These are phyloP conservation scores for Drosophila mimetica DNA, from an alignment of 2,888 invertebrate species.

Conservation along the genomic window DNA sequence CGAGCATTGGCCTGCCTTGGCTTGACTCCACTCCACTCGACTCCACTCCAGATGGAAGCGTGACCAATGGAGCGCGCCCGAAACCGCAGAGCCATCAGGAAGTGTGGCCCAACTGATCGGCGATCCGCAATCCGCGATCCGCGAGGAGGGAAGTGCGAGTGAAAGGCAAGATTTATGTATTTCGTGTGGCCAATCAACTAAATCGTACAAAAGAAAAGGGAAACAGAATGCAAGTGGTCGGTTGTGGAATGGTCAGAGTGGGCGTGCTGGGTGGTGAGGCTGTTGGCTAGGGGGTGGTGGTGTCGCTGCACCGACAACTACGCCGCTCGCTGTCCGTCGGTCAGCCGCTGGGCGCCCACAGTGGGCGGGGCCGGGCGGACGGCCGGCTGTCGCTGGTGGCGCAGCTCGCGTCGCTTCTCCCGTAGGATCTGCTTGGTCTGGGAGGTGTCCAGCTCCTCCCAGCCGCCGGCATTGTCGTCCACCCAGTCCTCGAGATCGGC, in stretches of 20 bases:
- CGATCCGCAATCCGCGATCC: constrained; percentile 13
- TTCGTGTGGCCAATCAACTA: constrained; percentile 57
- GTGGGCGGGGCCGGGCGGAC: constrained; percentile 43
- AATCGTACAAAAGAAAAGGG: constrained; percentile 38
- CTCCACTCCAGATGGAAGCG: constrained; percentile 8
- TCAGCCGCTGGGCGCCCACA: constrained; percentile 68
- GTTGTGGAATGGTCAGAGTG: constrained; percentile 15
- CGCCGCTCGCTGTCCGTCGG: constrained; percentile 62
- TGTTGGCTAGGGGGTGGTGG: neutral
- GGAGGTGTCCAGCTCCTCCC: constrained; percentile 85
- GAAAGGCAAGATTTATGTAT: constrained; percentile 54
- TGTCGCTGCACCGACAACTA: constrained; percentile 50
- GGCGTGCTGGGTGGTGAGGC: neutral
- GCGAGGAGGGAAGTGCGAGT: constrained; percentile 62
- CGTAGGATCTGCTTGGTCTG: constrained; percentile 83
- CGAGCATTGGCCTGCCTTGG: neutral
- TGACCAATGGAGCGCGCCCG: constrained; percentile 31
- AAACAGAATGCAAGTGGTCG: constrained; percentile 11
- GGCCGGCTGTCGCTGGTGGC: constrained; percentile 78
- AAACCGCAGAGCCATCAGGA: constrained; percentile 53
- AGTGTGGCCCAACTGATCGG: constrained; percentile 17
- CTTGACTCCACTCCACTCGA: neutral
- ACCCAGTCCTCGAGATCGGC: constrained; percentile 86
- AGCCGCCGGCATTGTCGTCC: constrained; percentile 85
- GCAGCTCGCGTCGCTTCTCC: constrained; percentile 83